Evolutionary conservation across 53 echinoderm and acorn worm genomes (phyloP).

Genomic region (Holothuria leucospilota): DNA sequence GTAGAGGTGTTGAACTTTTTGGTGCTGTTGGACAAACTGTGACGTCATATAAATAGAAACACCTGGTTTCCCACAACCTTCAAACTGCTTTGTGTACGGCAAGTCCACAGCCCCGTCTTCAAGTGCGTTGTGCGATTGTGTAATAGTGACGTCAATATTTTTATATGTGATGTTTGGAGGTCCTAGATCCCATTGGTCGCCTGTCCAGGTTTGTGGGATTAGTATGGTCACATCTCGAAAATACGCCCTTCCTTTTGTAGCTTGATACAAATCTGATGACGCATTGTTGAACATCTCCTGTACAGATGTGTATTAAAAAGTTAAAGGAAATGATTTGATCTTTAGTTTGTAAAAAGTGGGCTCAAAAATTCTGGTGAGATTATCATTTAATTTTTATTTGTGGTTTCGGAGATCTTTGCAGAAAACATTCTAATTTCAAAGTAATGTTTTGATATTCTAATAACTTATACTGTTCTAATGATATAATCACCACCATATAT

Average conservation of each 20-base stretch:
- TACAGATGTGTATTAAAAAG: too few relatives aligned
- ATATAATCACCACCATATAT: too few relatives aligned
- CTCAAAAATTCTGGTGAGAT: too few relatives aligned
- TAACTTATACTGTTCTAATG: too few relatives aligned
- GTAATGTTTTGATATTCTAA: too few relatives aligned
- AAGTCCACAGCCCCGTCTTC: too few relatives aligned
- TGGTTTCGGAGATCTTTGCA: too few relatives aligned
- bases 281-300: slow-evolving; percentile 74
- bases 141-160: slow-evolving; percentile 71
- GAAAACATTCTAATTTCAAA: too few relatives aligned
- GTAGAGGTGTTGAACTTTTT: slow-evolving; percentile 11
- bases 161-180: slow-evolving; percentile 62
- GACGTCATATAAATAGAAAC: slow-evolving; percentile 65
- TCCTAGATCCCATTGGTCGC: slow-evolving; percentile 42
- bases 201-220: slow-evolving; percentile 63
- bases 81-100: slow-evolving; percentile 72
- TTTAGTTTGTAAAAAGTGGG: too few relatives aligned
- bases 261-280: slow-evolving; percentile 63
- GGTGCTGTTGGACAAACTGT: slow-evolving; percentile 32
- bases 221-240: slow-evolving; percentile 68
- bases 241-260: slow-evolving; percentile 60
- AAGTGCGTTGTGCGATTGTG: slow-evolving; percentile 49
- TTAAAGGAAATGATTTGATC: too few relatives aligned
- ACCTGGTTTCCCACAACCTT: slow-evolving; percentile 71
- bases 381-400: too few relatives aligned